Base-by-base conservation (phyloP, 2,888 invertebrate genomes). In the Stegophylla sp. region DNA sequence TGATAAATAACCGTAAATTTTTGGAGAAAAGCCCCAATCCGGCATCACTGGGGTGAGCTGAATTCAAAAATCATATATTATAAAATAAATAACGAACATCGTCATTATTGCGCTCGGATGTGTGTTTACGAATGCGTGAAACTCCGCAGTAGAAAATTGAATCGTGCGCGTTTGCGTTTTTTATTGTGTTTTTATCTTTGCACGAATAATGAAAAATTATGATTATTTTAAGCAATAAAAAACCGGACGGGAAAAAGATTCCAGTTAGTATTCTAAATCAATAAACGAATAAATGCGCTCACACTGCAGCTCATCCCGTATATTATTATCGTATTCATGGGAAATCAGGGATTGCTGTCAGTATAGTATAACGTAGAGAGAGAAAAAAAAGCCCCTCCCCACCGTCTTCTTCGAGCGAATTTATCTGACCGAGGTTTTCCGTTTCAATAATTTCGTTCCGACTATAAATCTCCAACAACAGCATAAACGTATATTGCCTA, bases 371-470 rank as follows among this genome's bases (percentile, higher is more conserved):
- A n/a, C n/a, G n/a, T n/a, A n/a, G n/a, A 20, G 10, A 23, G 7
- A 63, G 9, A 26, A 23, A 72, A 23, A 74, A 53, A 76, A 76
- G 43, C 41, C 56, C 3, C n/a, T n/a, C n/a, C n/a, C n/a, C n/a
- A n/a, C n/a, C 0, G 12, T 56, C 43, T 43, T 45, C 43, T n/a
- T 3, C 13, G n/a, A 15, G 5, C 4, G 51, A 64, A 75, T 66
- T 43, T 56, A 76, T 43, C 56, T 75, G 17, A 53, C 41, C 23
- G 23, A 9, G 1, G 20, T 76, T 56, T 76, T 67, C 66, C 66
- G 66, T 56, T 76, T 67, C 76, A 76, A 67, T 67, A 56, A 76
- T 67, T 76, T 56, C n/a, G 15, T 76, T 56, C 41, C 53, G n/a
- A 26, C n/a, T 15, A 76, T 66, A 66, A 76, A 34, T 34, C 34